These are phyloP conservation scores for Drosophila bocqueti DNA, from an alignment of 1,140 invertebrate genomes.

Conservation along the genomic window DNA sequence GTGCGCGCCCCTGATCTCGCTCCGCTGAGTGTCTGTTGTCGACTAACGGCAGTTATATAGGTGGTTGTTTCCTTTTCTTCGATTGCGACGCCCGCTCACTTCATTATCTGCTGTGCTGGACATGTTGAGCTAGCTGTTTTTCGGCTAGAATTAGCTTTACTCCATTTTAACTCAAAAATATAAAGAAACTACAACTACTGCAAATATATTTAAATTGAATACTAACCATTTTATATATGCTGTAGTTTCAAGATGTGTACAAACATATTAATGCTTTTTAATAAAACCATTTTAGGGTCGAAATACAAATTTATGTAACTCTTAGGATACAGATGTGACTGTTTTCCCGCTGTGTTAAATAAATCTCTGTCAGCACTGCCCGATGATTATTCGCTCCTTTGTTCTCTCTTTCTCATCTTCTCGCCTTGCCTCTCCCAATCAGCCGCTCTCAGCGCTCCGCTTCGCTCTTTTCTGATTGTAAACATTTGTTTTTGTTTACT, in stretches of 20 bases:
- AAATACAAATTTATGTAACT: background rate
- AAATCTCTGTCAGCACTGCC: constrained; percentile 24
- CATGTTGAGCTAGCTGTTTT: constrained; percentile 17
- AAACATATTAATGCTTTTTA: background rate
- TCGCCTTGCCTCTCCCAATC: constrained; percentile 7
- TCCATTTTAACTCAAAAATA: background rate
- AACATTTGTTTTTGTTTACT: constrained; percentile 56
- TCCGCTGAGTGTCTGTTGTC: constrained; percentile 72
- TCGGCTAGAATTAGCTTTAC: constrained; percentile 16
- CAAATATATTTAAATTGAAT: background rate
- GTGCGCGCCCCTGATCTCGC: constrained; percentile 62
- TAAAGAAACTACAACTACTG: background rate
- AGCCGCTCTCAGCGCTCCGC: constrained; percentile 6
- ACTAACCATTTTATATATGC: too few relatives aligned
- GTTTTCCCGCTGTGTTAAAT: background rate
- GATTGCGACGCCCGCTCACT: constrained; percentile 36
- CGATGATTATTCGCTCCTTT: constrained; percentile 6
- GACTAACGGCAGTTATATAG: constrained; percentile 61
- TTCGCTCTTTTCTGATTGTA: constrained; percentile 21
- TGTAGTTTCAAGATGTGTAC: too few relatives aligned
- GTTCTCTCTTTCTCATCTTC: constrained; percentile 4
- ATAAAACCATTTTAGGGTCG: background rate
- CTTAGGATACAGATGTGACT: too few relatives aligned
- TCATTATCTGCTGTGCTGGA: constrained; percentile 40
- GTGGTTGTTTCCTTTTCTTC: constrained; percentile 38